phyloP scores from a whole-genome alignment of 2,888 invertebrate genomes.

The Heterodera filipjevi region DNA sequence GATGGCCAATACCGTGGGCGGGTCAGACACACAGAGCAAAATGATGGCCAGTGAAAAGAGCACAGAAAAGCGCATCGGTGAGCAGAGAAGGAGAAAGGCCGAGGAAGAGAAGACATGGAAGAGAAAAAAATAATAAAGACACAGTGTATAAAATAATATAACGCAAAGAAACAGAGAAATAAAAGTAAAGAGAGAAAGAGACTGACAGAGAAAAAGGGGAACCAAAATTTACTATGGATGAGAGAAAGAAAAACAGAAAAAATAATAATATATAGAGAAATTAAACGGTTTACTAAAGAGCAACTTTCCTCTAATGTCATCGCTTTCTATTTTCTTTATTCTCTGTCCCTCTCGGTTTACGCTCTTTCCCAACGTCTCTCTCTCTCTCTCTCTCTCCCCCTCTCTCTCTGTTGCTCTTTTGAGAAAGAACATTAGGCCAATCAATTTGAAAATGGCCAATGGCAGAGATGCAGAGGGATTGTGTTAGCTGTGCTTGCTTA shows the following conservation, averaged over 20 bases:
- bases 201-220: background rate
- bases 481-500: too few species aligned
- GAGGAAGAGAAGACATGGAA: background rate
- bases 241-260: background rate
- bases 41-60: too few species aligned
- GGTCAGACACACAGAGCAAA: background rate
- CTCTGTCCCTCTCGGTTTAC: background rate
- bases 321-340: background rate
- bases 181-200: background rate
- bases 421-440: too few species aligned
- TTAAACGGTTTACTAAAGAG: too few species aligned
- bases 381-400: background rate
- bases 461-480: too few species aligned
- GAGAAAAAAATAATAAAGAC: background rate
- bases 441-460: too few species aligned
- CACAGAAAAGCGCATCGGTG: background rate
- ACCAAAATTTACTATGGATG: too few species aligned
- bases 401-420: too few species aligned
- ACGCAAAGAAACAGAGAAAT: background rate
- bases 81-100: background rate
- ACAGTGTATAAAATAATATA: background rate
- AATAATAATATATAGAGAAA: background rate
- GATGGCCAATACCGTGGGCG: background rate
- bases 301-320: too few species aligned
- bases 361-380: background rate